Percentiles rank a stretch among this genome's conserved stretches.
Conservation (phyloP, 2,888 invertebrate species). For the Druceiella hillmani region DNA sequence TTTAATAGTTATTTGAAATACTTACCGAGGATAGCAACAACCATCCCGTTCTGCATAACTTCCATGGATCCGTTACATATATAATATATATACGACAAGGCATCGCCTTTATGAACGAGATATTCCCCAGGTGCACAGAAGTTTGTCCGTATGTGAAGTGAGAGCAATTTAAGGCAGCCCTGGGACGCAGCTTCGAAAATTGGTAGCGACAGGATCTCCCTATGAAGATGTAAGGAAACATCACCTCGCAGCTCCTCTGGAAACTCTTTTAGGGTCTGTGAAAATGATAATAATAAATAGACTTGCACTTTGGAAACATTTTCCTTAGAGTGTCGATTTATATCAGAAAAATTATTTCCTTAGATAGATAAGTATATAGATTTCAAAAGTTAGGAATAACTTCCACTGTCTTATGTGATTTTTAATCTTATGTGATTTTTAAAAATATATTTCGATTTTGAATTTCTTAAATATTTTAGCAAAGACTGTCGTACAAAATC, state of each 20-base stretch:
- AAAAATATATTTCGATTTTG: too few relatives aligned
- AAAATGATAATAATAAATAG: too few relatives aligned
- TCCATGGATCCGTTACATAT: conserved; percentile 97
- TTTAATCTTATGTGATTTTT: too few relatives aligned
- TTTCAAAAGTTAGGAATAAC: too few relatives aligned
- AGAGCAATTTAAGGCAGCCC: conserved; percentile 88
- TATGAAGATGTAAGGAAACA: conserved; percentile 91
- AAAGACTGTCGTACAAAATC: too few relatives aligned
- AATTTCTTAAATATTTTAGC: too few relatives aligned
- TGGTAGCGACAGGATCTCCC: conserved; percentile 89
- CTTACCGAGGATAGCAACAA: conserved; percentile 93
- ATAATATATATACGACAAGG: conserved; percentile 89
- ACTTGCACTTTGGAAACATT: too few relatives aligned
- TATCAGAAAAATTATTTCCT: too few relatives aligned
- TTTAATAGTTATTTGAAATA: too few relatives aligned
- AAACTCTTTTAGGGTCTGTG: conserved; percentile 89
- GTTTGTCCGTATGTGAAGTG: conserved; percentile 87
- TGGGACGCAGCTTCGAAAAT: conserved; percentile 94
- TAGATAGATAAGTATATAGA: too few relatives aligned
- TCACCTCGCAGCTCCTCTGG: conserved; percentile 94
- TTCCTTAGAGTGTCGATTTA: too few relatives aligned
- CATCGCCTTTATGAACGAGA: conserved; percentile 91
- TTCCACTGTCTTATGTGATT: too few relatives aligned
- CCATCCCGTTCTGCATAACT: conserved; percentile 93
- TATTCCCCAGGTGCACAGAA: conserved; percentile 97